Conservation (phyloP, 2,113 vertebrate genomes). For the Mola mola region DNA sequence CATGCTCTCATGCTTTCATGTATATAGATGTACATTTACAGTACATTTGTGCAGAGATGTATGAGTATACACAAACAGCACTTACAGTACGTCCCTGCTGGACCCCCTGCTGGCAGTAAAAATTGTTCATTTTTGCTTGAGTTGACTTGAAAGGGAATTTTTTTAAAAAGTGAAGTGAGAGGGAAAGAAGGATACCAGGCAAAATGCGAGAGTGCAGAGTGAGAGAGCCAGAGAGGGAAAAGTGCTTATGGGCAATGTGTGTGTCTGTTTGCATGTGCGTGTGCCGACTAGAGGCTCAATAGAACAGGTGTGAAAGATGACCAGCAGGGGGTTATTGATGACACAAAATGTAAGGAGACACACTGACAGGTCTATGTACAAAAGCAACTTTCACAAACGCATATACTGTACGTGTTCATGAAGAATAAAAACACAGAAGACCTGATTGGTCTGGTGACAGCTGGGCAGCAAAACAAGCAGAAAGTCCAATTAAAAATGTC, state of each 20-base stretch:
- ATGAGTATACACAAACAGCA: slow-evolving; percentile 18
- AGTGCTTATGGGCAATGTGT: slow-evolving; percentile 19
- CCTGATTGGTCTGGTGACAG: slow-evolving; percentile 24
- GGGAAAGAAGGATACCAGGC: background rate
- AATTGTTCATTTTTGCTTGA: slow-evolving; percentile 50
- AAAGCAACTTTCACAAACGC: background rate
- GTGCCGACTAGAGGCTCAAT: slow-evolving; percentile 6
- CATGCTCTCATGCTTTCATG: background rate
- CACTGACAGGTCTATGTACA: slow-evolving; percentile 21
- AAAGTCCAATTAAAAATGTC: slow-evolving; percentile 28
- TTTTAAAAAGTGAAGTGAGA: slow-evolving; percentile 10
- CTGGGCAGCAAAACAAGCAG: slow-evolving; percentile 12
- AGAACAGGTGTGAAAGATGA: slow-evolving; percentile 52
- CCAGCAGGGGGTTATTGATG: slow-evolving; percentile 26
- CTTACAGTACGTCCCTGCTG: slow-evolving; percentile 6
- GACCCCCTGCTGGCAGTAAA: slow-evolving; percentile 29
- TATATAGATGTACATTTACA: slow-evolving; percentile 18
- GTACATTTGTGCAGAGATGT: slow-evolving; percentile 24
- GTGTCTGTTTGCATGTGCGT: slow-evolving; percentile 5
- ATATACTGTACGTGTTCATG: background rate
- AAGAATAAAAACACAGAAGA: slow-evolving; percentile 15
- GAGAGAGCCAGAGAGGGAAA: slow-evolving; percentile 28
- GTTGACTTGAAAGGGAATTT: slow-evolving; percentile 32
- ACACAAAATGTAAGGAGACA: slow-evolving; percentile 39
- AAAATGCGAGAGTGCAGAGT: slow-evolving; percentile 26